Base-by-base conservation (phyloP, 2,888 invertebrate species). In the Ennomos fuscantarius region DNA sequence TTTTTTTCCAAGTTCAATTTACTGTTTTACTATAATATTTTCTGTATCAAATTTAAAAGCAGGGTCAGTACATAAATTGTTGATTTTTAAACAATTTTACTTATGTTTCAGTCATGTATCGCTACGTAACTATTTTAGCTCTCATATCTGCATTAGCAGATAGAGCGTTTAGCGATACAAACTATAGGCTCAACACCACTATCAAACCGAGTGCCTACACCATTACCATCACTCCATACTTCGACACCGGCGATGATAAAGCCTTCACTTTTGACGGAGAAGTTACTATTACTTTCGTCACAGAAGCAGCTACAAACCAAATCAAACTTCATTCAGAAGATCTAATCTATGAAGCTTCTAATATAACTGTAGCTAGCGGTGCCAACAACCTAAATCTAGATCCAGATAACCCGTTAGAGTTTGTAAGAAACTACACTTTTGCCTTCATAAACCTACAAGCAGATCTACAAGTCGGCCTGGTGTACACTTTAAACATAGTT, bases 161-260 rank as follows among this genome's bases (percentile, higher is more conserved):
- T 13, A 60, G 62, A 41, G 76, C 68, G 8, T 53, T 57, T 6
- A 69, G 79, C 24, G 89, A 92, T 57, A 74, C 84, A 6, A 87
- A 84, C 58, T 87, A 89, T 50, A 77, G 90, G 45, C 72, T 92
- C 1, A 86, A 89, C 53, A 82, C 83, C 0, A 73, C 82, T 0
- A 83, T 95, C 1, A 69, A 66, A 8, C 95, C 95, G 0, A 77
- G 72, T 3, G 77, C 81, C 1, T 96, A 95, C 64, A 81, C 89
- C 0, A 79, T 95, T 1, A 70, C 80, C 0, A 78, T 95, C 3
- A 85, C 80, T 0, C 94, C 94, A 0, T 88, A 93, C 62, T 89
- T 94, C 6, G 81, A 91, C 2, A 89, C 89, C 1, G 78, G 75
- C 1, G 76, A 89, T 46, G 78, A 73, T 0, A 77, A 62, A 37